Conservation (phyloP, 2,113 vertebrate species). For the Struthio camelus region DNA sequence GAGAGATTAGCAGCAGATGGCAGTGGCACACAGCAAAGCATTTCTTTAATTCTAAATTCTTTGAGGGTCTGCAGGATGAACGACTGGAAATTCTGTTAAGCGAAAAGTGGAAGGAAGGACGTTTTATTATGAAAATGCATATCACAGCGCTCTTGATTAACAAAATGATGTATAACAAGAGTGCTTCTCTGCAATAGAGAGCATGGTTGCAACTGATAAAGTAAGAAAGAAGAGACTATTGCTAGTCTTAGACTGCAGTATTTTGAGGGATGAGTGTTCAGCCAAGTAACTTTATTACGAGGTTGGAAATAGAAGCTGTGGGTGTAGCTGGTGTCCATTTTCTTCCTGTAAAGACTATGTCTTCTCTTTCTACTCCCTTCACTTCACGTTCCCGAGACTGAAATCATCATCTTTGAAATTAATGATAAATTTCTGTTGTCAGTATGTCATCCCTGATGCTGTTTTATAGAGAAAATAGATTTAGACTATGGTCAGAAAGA, state of each 20-base stretch:
- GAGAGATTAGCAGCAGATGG: constrained; percentile 62
- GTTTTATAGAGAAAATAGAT: neutral
- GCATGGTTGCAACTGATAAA: neutral
- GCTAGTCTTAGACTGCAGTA: neutral
- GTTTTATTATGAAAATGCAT: neutral
- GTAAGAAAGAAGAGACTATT: neutral
- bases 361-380: neutral
- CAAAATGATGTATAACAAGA: neutral
- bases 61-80: neutral
- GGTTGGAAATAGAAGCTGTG: neutral
- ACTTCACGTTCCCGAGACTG: neutral
- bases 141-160: neutral
- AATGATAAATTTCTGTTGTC: neutral
- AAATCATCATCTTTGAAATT: neutral
- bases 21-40: constrained; percentile 31
- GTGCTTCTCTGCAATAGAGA: neutral
- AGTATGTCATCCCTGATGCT: neutral
- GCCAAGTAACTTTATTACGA: neutral
- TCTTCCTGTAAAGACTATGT: neutral
- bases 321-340: neutral
- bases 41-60: constrained; percentile 42
- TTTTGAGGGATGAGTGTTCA: neutral
- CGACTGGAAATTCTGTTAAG: neutral
- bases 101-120: neutral
- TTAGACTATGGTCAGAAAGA: neutral